Conservation (phyloP, 2,797 vertebrate genomes). For the Emydoidea blandingii region DNA sequence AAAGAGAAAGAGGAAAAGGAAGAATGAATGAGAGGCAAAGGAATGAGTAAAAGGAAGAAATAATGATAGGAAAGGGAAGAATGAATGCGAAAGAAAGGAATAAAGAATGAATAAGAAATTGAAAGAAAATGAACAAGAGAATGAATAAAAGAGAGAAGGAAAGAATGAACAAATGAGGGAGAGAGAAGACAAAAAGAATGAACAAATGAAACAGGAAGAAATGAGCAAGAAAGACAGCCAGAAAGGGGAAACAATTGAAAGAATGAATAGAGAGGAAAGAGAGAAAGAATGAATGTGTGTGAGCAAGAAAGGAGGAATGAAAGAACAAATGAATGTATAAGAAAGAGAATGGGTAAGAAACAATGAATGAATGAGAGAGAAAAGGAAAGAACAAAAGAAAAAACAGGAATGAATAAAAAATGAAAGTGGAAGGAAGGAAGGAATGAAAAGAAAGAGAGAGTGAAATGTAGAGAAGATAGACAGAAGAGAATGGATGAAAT, state of each 20-base stretch:
- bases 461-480: not conserved
- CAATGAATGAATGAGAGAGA: too few species aligned
- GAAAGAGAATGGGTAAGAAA: not conserved
- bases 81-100: not conserved
- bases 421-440: not conserved
- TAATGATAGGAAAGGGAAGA: not conserved
- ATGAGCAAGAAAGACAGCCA: not conserved
- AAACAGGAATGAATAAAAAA: not conserved
- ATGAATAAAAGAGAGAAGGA: not conserved
- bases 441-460: not conserved
- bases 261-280: not conserved
- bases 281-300: not conserved
- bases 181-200: not conserved
- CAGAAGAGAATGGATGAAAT: not conserved
- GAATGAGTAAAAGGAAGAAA: not conserved
- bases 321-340: not conserved
- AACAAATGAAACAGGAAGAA: not conserved
- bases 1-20: not conserved
- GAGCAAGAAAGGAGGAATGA: not conserved
- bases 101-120: not conserved
- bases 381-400: not conserved
- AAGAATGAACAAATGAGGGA: not conserved
- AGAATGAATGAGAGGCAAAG: not conserved
- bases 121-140: too few species aligned
- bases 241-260: not conserved